Evolutionary conservation across 2,797 vertebrate species (phyloP), one percentile per base, ranked within the genome.

Genomic region (Prunella strophiata): DNA sequence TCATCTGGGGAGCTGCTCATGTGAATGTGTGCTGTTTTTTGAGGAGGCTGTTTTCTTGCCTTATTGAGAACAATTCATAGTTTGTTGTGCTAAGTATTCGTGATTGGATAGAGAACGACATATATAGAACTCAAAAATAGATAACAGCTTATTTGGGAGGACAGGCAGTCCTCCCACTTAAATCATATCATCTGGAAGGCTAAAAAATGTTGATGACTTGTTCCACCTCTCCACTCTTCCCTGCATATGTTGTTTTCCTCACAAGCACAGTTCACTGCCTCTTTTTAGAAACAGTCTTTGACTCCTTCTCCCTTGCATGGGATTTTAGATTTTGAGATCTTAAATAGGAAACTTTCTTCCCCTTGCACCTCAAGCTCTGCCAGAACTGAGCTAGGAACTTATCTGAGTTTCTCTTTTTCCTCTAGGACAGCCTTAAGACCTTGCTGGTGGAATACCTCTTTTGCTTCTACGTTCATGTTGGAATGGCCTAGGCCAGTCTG

Each of bases 121-220:
- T 86, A 86, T 73, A 94, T 88, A 93, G 92, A 95, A 92, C 91
- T 94, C 93, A 88, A 51, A 96, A 96, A 92, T 76, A 94, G 94
- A 86, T 78, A 90, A 94, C 76, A 50, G 83, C 93, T 95, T 94
- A 94, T 93, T 96, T 93, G 80, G 92, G 89, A 96, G 85, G 89
- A 95, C 92, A 96, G 82, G 89, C 96, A 95, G 91, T 96, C 91
- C 91, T 96, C 93, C 96, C 84, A 93, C 95, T 94, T 78, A 91
- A 96, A 93, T 94, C 89, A 82, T 78, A 94, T 91, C 70, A 93
- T 94, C 93, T 88, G 83, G 82, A 89, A 91, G 94, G 91, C 85
- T 96, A 91, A 94, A 95, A 92, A 88, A 84, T 85, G 75, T 88
- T 94, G 83, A 92, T 96, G 92, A 91, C 95, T 95, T 95, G 79